Base-by-base conservation (phyloP, 1,140 invertebrate genomes). In the Zaprionus tsacasi region DNA sequence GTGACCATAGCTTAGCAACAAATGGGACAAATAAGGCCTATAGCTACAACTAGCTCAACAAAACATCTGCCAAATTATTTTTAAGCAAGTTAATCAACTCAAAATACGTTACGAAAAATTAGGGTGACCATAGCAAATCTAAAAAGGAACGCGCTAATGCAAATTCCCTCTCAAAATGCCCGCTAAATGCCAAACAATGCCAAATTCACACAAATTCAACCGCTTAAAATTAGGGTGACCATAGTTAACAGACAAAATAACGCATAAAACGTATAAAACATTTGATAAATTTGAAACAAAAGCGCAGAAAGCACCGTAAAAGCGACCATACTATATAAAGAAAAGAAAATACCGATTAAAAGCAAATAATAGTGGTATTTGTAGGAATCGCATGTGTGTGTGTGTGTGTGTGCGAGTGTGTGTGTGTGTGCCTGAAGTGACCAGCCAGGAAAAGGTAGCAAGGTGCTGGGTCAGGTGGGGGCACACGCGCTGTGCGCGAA, bases 401-500 rank as follows among this genome's bases (percentile, higher is more conserved):
- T 0, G 38, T 50, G 45, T 25, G 45, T n/a, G 10, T 15, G 8
- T 0, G 38, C 7, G 7, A n/a, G n/a, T 48, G 6, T 30, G 4
- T 48, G 45, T 48, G 45, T 13, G 11, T 11, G 8, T 0, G 38
- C 7, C 15, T 48, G 6, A 61, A 33, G 30, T 50, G 43, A 25
- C 33, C 45, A 48, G 8, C 8, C 17, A 0, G 17, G 0, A 2
- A n/a, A 43, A 6, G 40, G 40, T 15, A 7, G 40, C 0, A 6
- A 2, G 6, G 2, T 2, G 33, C 1, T 1, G 33, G 33, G 33
- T 2, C 33, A 35, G 33, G 33, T 6, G 3, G 1, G 6, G 33
- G 33, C 33, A 35, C 33, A n/a, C n/a, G 2, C n/a, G 45, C 45
- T 50, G 17, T 58, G 54, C n/a, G 64, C 54, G 54, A 67, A 65